These are phyloP conservation scores for Trichonephila clavipes DNA, from an alignment of 1,140 invertebrate species.

Conservation along the genomic window DNA sequence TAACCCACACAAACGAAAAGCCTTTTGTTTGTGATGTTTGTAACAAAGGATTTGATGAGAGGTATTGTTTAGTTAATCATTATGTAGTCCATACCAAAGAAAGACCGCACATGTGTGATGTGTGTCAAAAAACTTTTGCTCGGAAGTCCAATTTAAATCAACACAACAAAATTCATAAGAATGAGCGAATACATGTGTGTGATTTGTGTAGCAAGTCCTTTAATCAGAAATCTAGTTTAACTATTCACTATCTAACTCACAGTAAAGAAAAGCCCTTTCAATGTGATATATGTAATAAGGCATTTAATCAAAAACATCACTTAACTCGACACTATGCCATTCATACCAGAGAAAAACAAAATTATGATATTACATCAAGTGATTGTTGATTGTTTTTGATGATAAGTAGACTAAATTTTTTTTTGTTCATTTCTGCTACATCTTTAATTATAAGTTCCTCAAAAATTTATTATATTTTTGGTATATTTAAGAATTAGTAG, in stretches of 20 bases:
- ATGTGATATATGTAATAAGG: not conserved
- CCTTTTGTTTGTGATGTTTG: conserved; percentile 97
- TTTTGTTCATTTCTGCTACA: too few species aligned
- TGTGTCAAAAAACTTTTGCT: conserved; percentile 29
- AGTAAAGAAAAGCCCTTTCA: conserved; percentile 21
- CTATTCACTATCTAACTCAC: conserved; percentile 81
- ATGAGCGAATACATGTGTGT: not conserved
- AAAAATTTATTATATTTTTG: too few species aligned
- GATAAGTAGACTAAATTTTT: too few species aligned
- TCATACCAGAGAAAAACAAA: not conserved
- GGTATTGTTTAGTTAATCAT: conserved; percentile 95
- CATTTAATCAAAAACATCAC: conserved; percentile 10
- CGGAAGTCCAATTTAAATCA: not conserved
- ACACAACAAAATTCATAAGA: not conserved
- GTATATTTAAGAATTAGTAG: too few species aligned
- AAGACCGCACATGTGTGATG: conserved; percentile 81
- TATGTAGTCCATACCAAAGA: conserved; percentile 95
- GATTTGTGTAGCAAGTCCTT: not conserved
- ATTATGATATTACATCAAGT: too few species aligned
- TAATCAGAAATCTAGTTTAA: conserved; percentile 79
- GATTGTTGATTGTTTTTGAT: too few species aligned
- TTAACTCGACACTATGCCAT: not conserved
- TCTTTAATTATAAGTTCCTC: too few species aligned
- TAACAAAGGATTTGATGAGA: conserved; percentile 95
- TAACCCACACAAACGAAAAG: conserved; percentile 97